Base-by-base conservation (phyloP, 1,140 invertebrate species). In the Monomorium pharaonis region DNA sequence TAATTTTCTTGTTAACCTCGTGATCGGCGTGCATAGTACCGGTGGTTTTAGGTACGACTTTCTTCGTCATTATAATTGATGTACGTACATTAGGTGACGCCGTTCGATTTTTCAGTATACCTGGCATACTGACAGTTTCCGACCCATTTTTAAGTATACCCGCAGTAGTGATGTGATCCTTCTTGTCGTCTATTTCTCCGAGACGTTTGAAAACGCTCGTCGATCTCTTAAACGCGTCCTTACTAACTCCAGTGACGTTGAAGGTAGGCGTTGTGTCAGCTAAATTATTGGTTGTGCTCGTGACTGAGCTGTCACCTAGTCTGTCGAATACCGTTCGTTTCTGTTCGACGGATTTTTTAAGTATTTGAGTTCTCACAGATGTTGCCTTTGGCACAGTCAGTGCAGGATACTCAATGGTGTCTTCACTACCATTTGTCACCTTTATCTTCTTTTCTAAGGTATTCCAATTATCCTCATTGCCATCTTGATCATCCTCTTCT, bases 21-120 rank as follows among this genome's bases (percentile, higher is more conserved):
- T 94, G 94, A 92, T 95, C 95, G 47, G 95, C 95, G n/a, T 91
- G 89, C 95, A 95, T 95, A 5, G 95, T 95, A 3, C 95, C 95
- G 2, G 77, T 65, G 27, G 86, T 74, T 85, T 91, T 93, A 44
- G 88, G 76, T 9, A 90, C 2, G 3, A 56, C 10, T 67, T 91
- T 90, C 5, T 86, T 91, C 18, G 91, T 92, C 10, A 86, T 92
- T 16, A 93, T 85, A 6, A 90, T 90, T 3, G 90, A 91, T 9
- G 86, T 83, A 14, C 86, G 78, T 51, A 72, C 7, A 33, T 30
- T 86, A 18, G 88, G 63, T 10, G 72, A 49, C 56, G 33, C n/a
- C n/a, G n/a, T 80, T 63, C 86, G 88, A 56, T 84, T 92, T 74
- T 95, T 95, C 1, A 95, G 56, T 74, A 95, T 95, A 5, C 94